phyloP scores from a whole-genome alignment of 1,140 invertebrate genomes.

The Telenomus remus region DNA sequence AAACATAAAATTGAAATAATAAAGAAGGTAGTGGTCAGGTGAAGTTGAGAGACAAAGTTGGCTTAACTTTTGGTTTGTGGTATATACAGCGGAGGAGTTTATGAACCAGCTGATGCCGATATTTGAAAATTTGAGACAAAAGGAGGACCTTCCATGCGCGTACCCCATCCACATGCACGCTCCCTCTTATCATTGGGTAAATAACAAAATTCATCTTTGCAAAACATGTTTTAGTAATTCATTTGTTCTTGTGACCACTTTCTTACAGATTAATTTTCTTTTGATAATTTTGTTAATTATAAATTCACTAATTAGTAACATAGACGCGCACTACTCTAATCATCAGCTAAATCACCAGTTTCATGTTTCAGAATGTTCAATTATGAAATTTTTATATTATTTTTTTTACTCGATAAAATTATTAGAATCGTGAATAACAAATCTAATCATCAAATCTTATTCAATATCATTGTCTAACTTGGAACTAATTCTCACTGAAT shows the following conservation, averaged over 20 bases:
- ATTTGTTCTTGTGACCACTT: too few species aligned
- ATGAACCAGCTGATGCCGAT: conserved; percentile 94
- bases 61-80: conserved; percentile 73
- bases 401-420: too few species aligned
- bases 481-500: conserved; percentile 60
- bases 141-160: conserved; percentile 89
- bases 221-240: conserved; percentile 10
- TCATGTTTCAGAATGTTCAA: too few species aligned
- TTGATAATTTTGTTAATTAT: too few species aligned
- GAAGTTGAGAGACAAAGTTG: neutral
- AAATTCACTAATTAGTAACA: too few species aligned
- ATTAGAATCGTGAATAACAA: too few species aligned
- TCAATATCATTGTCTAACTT: too few species aligned
- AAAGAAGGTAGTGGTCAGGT: neutral
- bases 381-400: too few species aligned
- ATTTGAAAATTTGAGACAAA: conserved; percentile 92
- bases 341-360: too few species aligned
- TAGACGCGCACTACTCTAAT: too few species aligned
- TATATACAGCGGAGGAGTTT: conserved; percentile 90
- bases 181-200: conserved; percentile 83
- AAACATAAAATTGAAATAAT: conserved; percentile 8
- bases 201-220: conserved; percentile 68
- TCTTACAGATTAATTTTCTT: too few species aligned
- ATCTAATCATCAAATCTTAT: too few species aligned
- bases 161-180: conserved; percentile 87